Percentiles rank a stretch among this genome's conserved stretches.
phyloP scores from a whole-genome alignment of 2,113 vertebrate genomes.

The Circaetus gallicus region DNA sequence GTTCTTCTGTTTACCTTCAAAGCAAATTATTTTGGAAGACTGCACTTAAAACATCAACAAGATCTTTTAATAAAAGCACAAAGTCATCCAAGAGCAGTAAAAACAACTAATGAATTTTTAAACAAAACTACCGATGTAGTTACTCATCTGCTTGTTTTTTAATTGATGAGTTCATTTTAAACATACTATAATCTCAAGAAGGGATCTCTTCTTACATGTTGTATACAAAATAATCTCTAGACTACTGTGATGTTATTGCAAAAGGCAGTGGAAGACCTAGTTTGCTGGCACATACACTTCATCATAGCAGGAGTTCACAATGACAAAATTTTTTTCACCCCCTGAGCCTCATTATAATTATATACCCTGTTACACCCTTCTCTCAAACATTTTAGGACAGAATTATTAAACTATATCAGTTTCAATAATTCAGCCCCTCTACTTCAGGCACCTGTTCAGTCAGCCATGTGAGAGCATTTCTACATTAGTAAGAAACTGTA shows the following conservation, averaged over 20 bases:
- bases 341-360: background rate
- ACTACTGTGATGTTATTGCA: background rate
- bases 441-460: background rate
- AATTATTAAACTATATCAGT: background rate
- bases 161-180: background rate
- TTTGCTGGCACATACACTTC: background rate
- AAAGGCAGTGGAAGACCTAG: background rate
- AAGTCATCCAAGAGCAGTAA: background rate
- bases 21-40: background rate
- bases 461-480: rapidly evolving
- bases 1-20: background rate
- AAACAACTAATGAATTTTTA: background rate
- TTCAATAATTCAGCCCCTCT: background rate
- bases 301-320: background rate
- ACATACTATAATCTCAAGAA: background rate
- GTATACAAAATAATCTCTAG: background rate
- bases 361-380: background rate
- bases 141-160: background rate
- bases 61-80: background rate
- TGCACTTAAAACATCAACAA: background rate
- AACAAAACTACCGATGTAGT: background rate
- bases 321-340: background rate
- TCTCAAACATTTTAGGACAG: background rate
- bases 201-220: background rate
- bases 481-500: background rate